Conservation (phyloP, 1,140 invertebrate species). For the Melanaphis sacchari region DNA sequence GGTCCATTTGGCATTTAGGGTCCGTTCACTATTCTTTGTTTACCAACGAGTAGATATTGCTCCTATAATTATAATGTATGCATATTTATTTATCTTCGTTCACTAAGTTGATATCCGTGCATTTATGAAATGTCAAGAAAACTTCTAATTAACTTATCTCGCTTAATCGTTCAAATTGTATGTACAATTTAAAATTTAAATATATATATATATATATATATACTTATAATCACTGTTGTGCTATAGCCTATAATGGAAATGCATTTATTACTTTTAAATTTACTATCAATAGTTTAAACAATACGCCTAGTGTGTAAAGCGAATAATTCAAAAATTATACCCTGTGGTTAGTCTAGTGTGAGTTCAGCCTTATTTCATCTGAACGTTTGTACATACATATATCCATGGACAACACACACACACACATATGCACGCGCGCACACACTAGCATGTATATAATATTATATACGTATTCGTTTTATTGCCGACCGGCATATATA, state of each 20-base stretch:
- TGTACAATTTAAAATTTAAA: not conserved
- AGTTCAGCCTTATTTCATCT: constrained; percentile 43
- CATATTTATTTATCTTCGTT: not conserved
- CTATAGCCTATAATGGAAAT: not conserved
- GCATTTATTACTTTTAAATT: not conserved
- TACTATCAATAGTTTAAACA: not conserved
- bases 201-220: not conserved
- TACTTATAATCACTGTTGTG: not conserved
- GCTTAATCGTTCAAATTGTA: not conserved
- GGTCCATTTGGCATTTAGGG: not conserved
- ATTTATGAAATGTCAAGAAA: not conserved
- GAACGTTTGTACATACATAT: not conserved
- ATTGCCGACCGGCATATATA: constrained; percentile 51
- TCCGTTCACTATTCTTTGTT: not conserved
- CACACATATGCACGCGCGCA: not conserved
- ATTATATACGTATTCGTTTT: constrained; percentile 46
- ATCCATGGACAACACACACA: not conserved
- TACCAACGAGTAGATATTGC: not conserved
- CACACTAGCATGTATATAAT: not conserved
- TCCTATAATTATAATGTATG: not conserved
- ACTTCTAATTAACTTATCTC: not conserved
- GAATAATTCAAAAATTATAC: constrained; percentile 6
- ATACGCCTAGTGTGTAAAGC: not conserved
- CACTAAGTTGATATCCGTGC: not conserved
- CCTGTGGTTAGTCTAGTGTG: not conserved